phyloP scores from a whole-genome alignment of 2,888 invertebrate species.

The Acheta domesticus region DNA sequence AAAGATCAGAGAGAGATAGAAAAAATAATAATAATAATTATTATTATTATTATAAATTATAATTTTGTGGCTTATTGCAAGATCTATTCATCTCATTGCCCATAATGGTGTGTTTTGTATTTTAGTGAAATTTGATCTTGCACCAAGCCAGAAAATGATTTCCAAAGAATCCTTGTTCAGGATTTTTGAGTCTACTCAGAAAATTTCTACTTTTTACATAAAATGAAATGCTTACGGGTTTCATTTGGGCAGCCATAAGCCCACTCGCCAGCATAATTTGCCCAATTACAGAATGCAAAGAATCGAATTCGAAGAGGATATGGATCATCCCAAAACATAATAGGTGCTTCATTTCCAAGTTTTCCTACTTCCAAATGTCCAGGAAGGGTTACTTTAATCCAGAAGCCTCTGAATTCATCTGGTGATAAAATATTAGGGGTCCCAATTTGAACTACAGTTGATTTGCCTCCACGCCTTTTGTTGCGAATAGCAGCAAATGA shows the following conservation, averaged over 20 bases:
- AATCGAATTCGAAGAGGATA: conserved; percentile 60
- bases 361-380: conserved; percentile 61
- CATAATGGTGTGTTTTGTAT: too few relatives aligned
- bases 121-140: too few relatives aligned
- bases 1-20: too few relatives aligned
- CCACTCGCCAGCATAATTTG: conserved; percentile 63
- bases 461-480: conserved; percentile 56
- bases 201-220: too few relatives aligned
- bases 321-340: conserved; percentile 59
- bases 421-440: conserved; percentile 58
- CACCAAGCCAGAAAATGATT: too few relatives aligned
- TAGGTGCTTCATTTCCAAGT: conserved; percentile 58
- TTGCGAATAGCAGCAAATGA: conserved; percentile 65
- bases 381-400: conserved; percentile 60
- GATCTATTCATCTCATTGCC: too few relatives aligned
- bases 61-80: too few relatives aligned
- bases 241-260: conserved; percentile 57
- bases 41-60: too few relatives aligned
- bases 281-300: conserved; percentile 68
- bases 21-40: too few relatives aligned
- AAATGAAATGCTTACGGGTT: background rate
- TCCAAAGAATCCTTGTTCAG: too few relatives aligned
- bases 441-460: conserved; percentile 50
- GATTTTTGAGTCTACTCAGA: too few relatives aligned
- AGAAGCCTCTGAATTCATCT: conserved; percentile 62